These are phyloP conservation scores for Heliconius ismenius DNA, from an alignment of 2,888 invertebrate genomes.

Conservation along the genomic window DNA sequence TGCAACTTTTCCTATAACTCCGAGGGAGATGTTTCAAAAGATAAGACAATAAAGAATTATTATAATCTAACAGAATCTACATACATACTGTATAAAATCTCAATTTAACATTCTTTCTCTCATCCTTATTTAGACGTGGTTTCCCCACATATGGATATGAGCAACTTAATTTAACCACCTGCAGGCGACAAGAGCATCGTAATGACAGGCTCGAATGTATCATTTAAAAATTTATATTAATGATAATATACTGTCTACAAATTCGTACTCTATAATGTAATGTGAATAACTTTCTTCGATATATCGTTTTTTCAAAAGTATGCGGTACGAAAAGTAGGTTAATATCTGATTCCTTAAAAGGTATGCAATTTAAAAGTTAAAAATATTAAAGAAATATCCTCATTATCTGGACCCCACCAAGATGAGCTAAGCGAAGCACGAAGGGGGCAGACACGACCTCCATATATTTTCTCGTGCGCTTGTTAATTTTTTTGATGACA, in stretches of 20 bases:
- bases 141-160: conserved; percentile 35
- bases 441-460: too few species aligned
- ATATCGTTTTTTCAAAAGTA: neutral
- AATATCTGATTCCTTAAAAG: conserved; percentile 7
- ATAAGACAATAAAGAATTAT: neutral
- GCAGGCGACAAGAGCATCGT: conserved; percentile 29
- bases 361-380: neutral
- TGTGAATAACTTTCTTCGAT: neutral
- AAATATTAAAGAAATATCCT: neutral
- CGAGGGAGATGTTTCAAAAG: neutral
- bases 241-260: conserved; percentile 21
- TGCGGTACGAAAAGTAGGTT: conserved; percentile 15
- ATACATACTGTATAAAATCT: neutral
- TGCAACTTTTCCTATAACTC: neutral
- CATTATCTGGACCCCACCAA: too few species aligned
- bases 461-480: too few species aligned
- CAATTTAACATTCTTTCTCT: conserved; percentile 11
- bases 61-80: neutral
- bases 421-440: too few species aligned
- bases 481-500: too few species aligned
- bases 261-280: neutral
- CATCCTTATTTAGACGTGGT: conserved; percentile 35
- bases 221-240: conserved; percentile 28
- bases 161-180: conserved; percentile 30
- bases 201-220: conserved; percentile 30